Conservation (phyloP, 2,888 invertebrate genomes). For the Agonopterix arenella region DNA sequence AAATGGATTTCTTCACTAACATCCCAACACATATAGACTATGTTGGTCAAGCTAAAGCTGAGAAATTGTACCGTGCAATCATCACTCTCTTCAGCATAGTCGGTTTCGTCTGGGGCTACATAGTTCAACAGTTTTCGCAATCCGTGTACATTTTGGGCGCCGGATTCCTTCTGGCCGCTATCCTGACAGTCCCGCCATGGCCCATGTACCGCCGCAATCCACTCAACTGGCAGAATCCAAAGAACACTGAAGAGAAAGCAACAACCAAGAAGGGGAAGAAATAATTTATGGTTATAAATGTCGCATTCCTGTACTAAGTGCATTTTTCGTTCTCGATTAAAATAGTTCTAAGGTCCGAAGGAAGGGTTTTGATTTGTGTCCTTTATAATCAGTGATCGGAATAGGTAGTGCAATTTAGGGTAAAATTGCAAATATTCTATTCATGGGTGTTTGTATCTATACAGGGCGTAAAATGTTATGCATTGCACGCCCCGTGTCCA, state of each 20-base stretch:
- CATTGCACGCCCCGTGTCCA: no score
- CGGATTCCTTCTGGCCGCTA: conserved; percentile 90
- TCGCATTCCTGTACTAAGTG: not conserved
- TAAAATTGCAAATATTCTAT: no score
- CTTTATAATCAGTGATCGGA: no score
- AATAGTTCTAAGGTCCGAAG: conserved; percentile 31
- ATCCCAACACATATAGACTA: conserved; percentile 82
- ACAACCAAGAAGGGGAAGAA: conserved; percentile 76
- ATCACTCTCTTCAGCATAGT: conserved; percentile 94
- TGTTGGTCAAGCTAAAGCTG: conserved; percentile 93
- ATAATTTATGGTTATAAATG: conserved; percentile 12
- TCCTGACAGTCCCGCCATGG: conserved; percentile 97
- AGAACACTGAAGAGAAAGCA: conserved; percentile 56
- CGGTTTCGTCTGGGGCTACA: conserved; percentile 94
- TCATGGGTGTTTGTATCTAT: no score
- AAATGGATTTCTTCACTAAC: conserved; percentile 67
- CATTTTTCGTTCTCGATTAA: conserved; percentile 23
- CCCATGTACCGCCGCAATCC: conserved; percentile 94
- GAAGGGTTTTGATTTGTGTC: not conserved
- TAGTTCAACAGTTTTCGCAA: conserved; percentile 96
- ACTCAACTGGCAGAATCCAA: conserved; percentile 91
- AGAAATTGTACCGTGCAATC: conserved; percentile 91
- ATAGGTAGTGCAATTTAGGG: no score
- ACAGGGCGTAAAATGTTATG: no score
- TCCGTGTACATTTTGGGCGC: conserved; percentile 95